Evolutionary conservation across 2,113 vertebrate genomes (phyloP), one percentile per base, ranked within the genome.

Genomic region (Cheilinus undulatus): DNA sequence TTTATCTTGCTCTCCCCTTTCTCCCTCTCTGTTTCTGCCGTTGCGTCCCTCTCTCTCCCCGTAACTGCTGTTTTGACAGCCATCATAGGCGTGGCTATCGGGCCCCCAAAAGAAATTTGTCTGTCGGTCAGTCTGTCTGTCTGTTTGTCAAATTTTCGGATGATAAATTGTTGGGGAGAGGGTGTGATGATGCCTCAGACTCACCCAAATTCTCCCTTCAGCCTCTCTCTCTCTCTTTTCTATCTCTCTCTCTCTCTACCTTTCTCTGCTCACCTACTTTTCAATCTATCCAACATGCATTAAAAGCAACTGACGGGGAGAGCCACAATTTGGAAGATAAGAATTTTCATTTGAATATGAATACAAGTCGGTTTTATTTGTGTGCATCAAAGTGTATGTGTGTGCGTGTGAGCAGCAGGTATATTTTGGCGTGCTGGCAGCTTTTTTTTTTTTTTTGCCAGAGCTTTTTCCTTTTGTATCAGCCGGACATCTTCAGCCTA

Each of bases 261-360:
- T 57, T 65, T 63, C 83, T 49, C 64, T 70, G 19, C 77, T 80
- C 89, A 78, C 82, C 82, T 85, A 83, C 83, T 89, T 84, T 91
- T 88, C 91, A 92, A 90, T 92, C 89, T 91, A 74, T 79, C 57
- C 76, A 23, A 83, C 83, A 90, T 78, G 83, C 86, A 90, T 88
- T 89, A 84, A 90, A 82, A 78, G 72, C 70, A 76, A 76, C 67
- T 64, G 81, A 84, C 79, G 83, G 85, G 66, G 54, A 79, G 51
- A 73, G 84, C 82, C 82, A 86, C 88, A 87, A 91, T 93, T 92
- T 88, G 64, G 75, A 53, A 87, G 86, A 85, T 77, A 87, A 72
- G 62, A 86, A 61, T 79, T 84, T 80, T 67, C 89, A 93, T 91
- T 88, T 91, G 81, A 92, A 93, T 90, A 89, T 87, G 86, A 89